Base-by-base conservation (phyloP, 2,888 invertebrate genomes). In the Netelia fuscicornis region DNA sequence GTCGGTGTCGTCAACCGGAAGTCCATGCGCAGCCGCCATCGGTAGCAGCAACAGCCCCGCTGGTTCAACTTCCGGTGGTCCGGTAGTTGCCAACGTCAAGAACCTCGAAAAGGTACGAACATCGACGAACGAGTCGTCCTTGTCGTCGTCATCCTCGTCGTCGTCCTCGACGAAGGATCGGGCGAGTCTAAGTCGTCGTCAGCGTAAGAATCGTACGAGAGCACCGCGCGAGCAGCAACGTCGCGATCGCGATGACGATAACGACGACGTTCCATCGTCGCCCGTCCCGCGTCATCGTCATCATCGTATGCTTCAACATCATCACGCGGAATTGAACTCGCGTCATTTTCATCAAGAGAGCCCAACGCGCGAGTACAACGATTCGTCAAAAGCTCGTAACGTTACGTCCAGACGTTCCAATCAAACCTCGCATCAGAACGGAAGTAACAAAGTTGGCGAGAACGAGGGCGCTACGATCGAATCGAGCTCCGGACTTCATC, bases 181-280 rank as follows among this genome's bases (percentile, higher is more conserved):
- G 93, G 92, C 94, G 93, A 90, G 92, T 95, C 91, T 95, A 94
- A 93, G 94, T 54, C 92, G 95, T 1, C 92, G 95, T 2, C 95
- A 95, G 88, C 93, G 94, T 13, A 95, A 95, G 88, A 95, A 95
- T 88, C 93, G 95, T 1, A 92, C 90, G 0, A 86, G 91, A 67
- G 82, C 85, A 0, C 89, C 90, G 0, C 88, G 91, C 0, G 91
- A 90, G 2, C 90, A 89, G 23, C 89, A 90, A 70, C 67, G 85
- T 65, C 85, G 81, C 64, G 84, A 82, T n/a, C 84, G 81, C 17
- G 86, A 87, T 54, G 89, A 87, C n/a, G 87, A 89, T 11, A 83
- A 81, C 67, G 89, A 89, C 44, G 86, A 89, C 13, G 87, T 79
- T 64, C 2, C 75, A 37, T 48, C 58, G 17, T 71, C 84, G 71